Conservation (phyloP, 2,113 vertebrate genomes). For the Gobio gobio region DNA sequence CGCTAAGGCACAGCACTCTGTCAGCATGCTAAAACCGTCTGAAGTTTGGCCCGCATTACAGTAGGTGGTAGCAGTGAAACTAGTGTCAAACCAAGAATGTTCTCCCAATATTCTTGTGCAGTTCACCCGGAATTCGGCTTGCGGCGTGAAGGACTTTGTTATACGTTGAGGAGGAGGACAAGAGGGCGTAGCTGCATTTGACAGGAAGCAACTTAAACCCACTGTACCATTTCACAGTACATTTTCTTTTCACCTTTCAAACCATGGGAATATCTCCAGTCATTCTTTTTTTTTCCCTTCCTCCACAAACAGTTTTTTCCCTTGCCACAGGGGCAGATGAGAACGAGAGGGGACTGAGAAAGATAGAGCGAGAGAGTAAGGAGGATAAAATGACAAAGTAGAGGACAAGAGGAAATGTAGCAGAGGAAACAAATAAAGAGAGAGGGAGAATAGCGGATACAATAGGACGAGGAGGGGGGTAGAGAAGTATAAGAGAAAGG, state of each 20-base stretch:
- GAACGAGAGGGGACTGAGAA: background rate
- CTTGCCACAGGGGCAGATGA: background rate
- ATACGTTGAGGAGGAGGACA: background rate
- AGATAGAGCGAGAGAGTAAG: background rate
- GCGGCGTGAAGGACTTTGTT: background rate
- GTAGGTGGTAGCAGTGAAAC: constrained; percentile 6
- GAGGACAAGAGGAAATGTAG: background rate
- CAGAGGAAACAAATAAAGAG: background rate
- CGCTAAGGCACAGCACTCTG: background rate
- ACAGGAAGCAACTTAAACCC: constrained; percentile 9
- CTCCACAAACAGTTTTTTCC: background rate
- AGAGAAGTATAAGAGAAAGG: background rate
- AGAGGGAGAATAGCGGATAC: background rate
- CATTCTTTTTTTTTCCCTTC: background rate
- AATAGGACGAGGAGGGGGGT: background rate
- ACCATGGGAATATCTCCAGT: background rate
- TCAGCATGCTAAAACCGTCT: background rate
- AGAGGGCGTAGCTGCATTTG: constrained; percentile 3
- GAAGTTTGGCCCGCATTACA: background rate
- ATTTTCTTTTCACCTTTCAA: constrained; percentile 15
- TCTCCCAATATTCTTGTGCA: background rate
- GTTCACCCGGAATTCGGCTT: background rate
- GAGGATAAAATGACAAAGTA: background rate
- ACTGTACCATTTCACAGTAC: background rate
- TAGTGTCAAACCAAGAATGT: constrained; percentile 12